Percentiles rank a stretch among this genome's conserved stretches.
Evolutionary conservation across 2,888 invertebrate species (phyloP).

Genomic region (Microctonus brassicae): DNA sequence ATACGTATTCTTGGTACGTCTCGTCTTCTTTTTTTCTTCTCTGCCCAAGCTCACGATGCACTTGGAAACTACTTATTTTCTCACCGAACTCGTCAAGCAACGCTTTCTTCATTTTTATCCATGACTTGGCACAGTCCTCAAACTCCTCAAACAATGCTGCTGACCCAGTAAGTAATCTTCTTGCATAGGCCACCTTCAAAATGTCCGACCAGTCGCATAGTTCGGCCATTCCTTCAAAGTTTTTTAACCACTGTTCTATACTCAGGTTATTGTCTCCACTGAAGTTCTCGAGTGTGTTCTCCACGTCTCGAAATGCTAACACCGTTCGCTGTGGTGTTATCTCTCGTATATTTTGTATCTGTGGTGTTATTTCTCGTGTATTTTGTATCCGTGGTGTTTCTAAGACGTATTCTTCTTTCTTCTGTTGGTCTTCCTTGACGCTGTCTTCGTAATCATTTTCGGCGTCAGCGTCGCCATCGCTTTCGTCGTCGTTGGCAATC

Average conservation of each 20-base stretch:
- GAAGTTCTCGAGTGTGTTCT: constrained; percentile 38
- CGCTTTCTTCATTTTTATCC: not conserved
- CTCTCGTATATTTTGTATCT: too few species aligned
- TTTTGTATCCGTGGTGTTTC: too few species aligned
- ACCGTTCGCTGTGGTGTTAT: too few species aligned
- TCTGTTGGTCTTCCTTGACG: too few species aligned
- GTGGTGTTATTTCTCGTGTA: too few species aligned
- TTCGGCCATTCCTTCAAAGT: constrained; percentile 44
- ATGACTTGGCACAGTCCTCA: constrained; percentile 1
- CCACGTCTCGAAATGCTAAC: constrained; percentile 39
- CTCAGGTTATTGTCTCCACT: constrained; percentile 36
- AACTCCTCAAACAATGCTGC: constrained; percentile 37
- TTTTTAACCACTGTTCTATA: constrained; percentile 39
- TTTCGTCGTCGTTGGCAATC: too few species aligned
- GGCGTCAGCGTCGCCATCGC: too few species aligned
- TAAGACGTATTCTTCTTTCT: too few species aligned
- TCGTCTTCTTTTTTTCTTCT: constrained; percentile 1
- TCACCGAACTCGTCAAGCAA: not conserved
- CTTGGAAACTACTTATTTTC: not conserved
- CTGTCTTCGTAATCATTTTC: too few species aligned
- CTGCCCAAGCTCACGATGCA: not conserved
- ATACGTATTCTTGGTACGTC: constrained; percentile 11
- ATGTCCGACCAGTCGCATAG: constrained; percentile 38
- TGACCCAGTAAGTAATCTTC: constrained; percentile 40
- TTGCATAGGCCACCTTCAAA: constrained; percentile 43